Percentiles rank a stretch among this genome's conserved stretches.
Evolutionary conservation across 2,888 invertebrate species (phyloP).

Genomic region (Orthosia gracilis): DNA sequence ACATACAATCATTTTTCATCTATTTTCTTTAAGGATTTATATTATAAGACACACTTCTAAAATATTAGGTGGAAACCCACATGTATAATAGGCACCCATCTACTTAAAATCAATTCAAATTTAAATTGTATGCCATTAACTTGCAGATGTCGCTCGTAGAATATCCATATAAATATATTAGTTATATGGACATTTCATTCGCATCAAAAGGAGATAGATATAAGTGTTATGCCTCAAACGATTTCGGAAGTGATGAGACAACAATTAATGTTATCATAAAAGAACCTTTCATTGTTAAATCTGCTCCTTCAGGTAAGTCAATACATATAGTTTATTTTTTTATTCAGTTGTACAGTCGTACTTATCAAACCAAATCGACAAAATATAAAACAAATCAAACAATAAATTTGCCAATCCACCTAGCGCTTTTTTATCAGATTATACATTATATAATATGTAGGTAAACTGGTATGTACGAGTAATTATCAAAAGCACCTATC

Average conservation of each 20-base stretch:
- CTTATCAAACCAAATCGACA: no score
- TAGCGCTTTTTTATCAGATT: no score
- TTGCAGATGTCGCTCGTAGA: slow-evolving; percentile 56
- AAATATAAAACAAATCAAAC: no score
- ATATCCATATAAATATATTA: slow-evolving; percentile 60
- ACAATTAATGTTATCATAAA: slow-evolving; percentile 49
- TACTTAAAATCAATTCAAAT: not conserved
- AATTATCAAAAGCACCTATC: no score
- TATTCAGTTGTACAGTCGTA: not conserved
- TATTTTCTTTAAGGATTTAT: no score
- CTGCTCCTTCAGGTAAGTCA: slow-evolving; percentile 45
- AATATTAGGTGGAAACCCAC: not conserved
- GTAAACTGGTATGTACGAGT: no score
- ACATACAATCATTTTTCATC: not conserved
- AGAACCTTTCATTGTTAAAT: slow-evolving; percentile 50
- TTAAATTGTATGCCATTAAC: not conserved
- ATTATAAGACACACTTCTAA: not conserved
- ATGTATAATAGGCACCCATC: not conserved
- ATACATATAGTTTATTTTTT: not conserved
- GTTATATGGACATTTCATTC: slow-evolving; percentile 46
- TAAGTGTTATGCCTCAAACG: slow-evolving; percentile 60
- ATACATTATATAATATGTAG: no score
- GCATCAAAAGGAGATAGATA: slow-evolving; percentile 34
- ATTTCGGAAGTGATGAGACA: slow-evolving; percentile 20
- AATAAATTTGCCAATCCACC: no score